phyloP scores from a whole-genome alignment of 2,113 vertebrate species.

The Suricata suricatta region DNA sequence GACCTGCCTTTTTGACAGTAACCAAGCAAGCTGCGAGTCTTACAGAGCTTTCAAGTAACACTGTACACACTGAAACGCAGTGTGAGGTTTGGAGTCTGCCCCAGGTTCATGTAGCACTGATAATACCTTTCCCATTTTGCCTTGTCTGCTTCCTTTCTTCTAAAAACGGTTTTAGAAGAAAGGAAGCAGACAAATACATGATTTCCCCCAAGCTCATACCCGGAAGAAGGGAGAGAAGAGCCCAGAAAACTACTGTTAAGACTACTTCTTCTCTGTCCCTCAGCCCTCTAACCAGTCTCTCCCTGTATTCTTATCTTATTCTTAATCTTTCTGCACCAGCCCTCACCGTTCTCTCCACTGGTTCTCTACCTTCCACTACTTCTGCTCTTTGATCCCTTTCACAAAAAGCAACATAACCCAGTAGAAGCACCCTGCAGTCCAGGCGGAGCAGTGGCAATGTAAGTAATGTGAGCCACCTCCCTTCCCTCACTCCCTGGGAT shows the following conservation, averaged over 20 bases:
- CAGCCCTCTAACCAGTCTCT: background rate
- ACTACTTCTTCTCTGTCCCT: background rate
- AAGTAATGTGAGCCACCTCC: background rate
- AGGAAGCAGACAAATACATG: background rate
- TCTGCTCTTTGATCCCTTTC: background rate
- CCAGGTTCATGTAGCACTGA: background rate
- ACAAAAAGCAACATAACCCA: background rate
- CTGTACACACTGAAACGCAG: background rate
- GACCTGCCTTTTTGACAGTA: background rate
- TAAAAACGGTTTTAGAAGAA: constrained; percentile 25
- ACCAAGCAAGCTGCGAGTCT: background rate
- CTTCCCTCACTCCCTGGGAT: too few relatives aligned
- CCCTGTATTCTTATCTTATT: background rate
- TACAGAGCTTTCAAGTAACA: background rate
- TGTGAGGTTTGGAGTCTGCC: background rate
- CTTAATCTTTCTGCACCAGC: background rate
- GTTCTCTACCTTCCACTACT: background rate
- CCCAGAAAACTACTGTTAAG: background rate
- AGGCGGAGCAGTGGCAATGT: background rate
- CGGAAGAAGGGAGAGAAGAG: background rate
- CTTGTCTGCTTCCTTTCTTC: background rate
- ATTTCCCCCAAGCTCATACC: background rate
- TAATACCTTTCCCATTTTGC: background rate
- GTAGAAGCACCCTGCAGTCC: background rate
- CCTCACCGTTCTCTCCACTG: background rate